Evolutionary conservation across 92 coral and sea anemone species (phyloP), one percentile per base, ranked within the genome.

Genomic region (Umimayanthus kanabou): DNA sequence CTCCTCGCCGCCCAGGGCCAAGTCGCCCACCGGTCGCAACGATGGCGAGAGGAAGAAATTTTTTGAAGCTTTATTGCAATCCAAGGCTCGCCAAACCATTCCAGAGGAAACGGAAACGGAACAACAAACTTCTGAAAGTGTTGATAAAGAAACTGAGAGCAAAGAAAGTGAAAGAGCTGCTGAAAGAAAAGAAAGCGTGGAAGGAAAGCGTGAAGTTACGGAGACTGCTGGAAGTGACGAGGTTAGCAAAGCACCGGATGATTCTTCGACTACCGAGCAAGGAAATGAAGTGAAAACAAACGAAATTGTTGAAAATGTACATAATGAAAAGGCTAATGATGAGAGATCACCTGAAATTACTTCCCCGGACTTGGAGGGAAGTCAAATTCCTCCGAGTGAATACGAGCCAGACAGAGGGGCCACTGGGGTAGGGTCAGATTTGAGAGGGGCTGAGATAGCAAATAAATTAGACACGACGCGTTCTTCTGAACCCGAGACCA

Each of bases 11-110:
- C 87, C 89, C 28, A 42, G 88, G 53, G 88, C 86, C 9, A 61
- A 84, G 16, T 89, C 90, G 2, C 80, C 76, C 25, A 66, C 93
- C 2, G 90, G 88, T 10, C 91, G 85, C 30, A 80, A 81, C 72
- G 98, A 95, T 23, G 87, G 86, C 25, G 96, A 92, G 70, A 81
- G 97, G 29, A 94, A 84, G 84, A 94, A 97, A 91, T 97, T 97
- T 85, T 97, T 97, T 67, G 95, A 94, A 79, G 89, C 99, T 14
- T 73, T 97, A 10, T 90, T 97, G 65, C 96, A 95, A 66, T 78
- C 85, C 39, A 96, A 94, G 87, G 82, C 88, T 55, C 87, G 84
- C 26, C 92, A 85, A 28, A 90, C 88, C 33, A 96, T 92, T 23
- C 94, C 91, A 13, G 95, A 96, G 75, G 94, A 94, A 57, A 90